A percentile compares a stretch with the other conserved stretches of the same genome.
phyloP scores from a whole-genome alignment of 1,140 invertebrate genomes.

The Coenobita brevimanus region DNA sequence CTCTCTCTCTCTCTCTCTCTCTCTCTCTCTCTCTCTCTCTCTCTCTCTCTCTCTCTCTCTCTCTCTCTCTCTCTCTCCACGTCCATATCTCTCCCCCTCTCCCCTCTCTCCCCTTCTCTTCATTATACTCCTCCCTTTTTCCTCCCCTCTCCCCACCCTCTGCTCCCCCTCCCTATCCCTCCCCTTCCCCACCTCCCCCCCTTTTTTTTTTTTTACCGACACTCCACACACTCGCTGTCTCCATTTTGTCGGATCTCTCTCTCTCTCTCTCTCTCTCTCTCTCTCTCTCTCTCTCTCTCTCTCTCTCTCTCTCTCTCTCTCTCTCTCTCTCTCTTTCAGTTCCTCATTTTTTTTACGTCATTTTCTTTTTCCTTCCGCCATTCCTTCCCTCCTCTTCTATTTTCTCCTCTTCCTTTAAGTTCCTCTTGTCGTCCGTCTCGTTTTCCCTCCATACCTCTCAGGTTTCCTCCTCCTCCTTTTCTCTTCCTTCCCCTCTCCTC shows the following conservation, averaged over 20 bases:
- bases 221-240: background rate
- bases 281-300: background rate
- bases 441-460: background rate
- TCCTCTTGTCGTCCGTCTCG: background rate
- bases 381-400: no score
- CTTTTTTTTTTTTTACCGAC: background rate
- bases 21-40: conserved; percentile 31
- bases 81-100: no score
- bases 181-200: background rate
- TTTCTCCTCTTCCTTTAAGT: background rate
- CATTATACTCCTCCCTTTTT: background rate
- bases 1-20: conserved; percentile 25
- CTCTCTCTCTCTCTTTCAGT: no score
- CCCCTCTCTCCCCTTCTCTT: background rate
- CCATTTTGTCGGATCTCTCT: no score
- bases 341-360: no score
- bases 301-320: no score
- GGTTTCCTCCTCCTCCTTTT: background rate
- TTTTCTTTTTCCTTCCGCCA: no score
- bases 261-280: background rate
- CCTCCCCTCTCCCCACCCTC: background rate
- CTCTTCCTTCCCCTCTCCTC: no score
- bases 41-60: background rate
- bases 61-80: background rate
- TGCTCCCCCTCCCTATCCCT: background rate